Conservation (phyloP, 2,113 vertebrate species). For the Rousettus leschenaultii region DNA sequence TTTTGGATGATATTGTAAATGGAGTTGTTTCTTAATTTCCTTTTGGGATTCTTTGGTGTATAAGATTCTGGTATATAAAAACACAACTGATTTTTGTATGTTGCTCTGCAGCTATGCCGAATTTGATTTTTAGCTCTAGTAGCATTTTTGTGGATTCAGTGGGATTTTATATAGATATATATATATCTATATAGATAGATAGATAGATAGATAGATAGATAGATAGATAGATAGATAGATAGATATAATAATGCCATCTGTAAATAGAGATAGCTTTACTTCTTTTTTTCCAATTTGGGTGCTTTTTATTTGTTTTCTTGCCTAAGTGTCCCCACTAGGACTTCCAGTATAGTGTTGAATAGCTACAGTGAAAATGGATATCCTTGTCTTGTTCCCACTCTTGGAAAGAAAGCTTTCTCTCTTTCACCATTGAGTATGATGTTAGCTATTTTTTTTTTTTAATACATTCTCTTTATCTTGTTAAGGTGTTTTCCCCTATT, state of each 20-base stretch:
- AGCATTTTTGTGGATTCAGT: background rate
- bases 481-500: background rate
- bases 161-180: background rate
- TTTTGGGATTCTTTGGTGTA: background rate
- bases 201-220: too few species aligned
- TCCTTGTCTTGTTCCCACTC: conserved; percentile 23
- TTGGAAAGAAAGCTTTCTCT: background rate
- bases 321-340: background rate
- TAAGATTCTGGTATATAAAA: background rate
- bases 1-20: background rate
- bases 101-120: background rate
- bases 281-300: background rate
- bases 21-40: conserved; percentile 23
- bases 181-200: too few species aligned
- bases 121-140: background rate
- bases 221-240: too few species aligned
- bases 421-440: background rate
- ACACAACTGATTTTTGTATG: background rate
- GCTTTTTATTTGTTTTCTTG: background rate
- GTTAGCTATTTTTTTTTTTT: conserved; percentile 2
- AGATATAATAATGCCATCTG: background rate
- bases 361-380: background rate
- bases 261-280: conserved; percentile 13
- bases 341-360: background rate
- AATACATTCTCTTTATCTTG: background rate